phyloP scores from a whole-genome alignment of 1,140 invertebrate genomes.

The Mactra quadrangularis region DNA sequence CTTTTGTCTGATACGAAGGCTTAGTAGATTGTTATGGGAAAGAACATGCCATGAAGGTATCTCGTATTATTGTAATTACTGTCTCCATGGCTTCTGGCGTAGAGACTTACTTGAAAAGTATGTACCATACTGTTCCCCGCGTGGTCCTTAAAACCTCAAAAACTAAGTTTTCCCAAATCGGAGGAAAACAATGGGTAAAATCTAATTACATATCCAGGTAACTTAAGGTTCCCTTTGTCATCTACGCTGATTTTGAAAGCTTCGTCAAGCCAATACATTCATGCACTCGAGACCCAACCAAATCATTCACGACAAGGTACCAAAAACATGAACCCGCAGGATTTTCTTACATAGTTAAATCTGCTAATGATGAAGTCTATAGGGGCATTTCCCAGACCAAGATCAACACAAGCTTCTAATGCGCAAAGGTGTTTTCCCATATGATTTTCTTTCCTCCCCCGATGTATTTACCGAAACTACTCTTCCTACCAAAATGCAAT shows the following conservation, averaged over 20 bases:
- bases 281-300: slow-evolving; percentile 8
- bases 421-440: too few relatives aligned
- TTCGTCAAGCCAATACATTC: slow-evolving; percentile 41
- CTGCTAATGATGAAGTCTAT: not conserved
- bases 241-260: slow-evolving; percentile 57
- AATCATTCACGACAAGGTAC: slow-evolving; percentile 21
- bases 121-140: slow-evolving; percentile 35
- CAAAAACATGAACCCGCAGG: slow-evolving; percentile 47
- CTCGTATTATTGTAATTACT: slow-evolving; percentile 53
- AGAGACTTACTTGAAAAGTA: slow-evolving; percentile 42
- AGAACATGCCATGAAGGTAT: slow-evolving; percentile 35
- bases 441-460: too few relatives aligned
- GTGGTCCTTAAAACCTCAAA: slow-evolving; percentile 62
- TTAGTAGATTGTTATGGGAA: slow-evolving; percentile 43
- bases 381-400: too few relatives aligned
- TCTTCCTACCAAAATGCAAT: too few relatives aligned
- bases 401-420: too few relatives aligned
- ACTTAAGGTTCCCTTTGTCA: too few relatives aligned
- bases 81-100: slow-evolving; percentile 44
- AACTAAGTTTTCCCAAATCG: slow-evolving; percentile 47
- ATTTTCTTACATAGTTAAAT: too few relatives aligned
- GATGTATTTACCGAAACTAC: not conserved
- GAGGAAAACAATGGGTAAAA: slow-evolving; percentile 56
- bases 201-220: slow-evolving; percentile 23
- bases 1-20: slow-evolving; percentile 46